phyloP scores from a whole-genome alignment of 2,888 invertebrate species.

The Meiosimyza decipiens region DNA sequence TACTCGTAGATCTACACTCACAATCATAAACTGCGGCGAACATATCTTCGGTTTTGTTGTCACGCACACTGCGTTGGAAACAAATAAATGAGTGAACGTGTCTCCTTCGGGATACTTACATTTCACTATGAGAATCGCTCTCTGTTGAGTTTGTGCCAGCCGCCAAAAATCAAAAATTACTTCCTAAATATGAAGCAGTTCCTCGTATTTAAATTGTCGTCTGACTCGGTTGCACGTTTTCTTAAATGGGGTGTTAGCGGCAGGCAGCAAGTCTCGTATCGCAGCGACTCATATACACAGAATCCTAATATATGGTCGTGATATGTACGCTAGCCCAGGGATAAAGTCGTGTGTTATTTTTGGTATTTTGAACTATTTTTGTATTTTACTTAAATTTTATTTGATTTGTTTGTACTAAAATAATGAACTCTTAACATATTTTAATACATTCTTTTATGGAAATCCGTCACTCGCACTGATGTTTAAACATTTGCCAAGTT shows the following conservation, averaged over 20 bases:
- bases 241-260: background rate
- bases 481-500: background rate
- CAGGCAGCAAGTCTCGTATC: slow-evolving; percentile 6
- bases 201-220: slow-evolving; percentile 5
- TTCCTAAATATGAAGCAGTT: background rate
- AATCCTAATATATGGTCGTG: slow-evolving; percentile 38
- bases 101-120: slow-evolving; percentile 6
- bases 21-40: background rate
- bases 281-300: slow-evolving; percentile 9
- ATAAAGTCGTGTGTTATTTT: slow-evolving; percentile 53
- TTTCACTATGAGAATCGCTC: background rate
- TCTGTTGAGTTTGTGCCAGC: background rate
- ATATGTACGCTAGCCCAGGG: slow-evolving; percentile 49
- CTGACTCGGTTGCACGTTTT: background rate
- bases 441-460: slow-evolving; percentile 38
- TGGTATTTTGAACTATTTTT: slow-evolving; percentile 58
- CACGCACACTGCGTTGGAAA: background rate
- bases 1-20: too few relatives aligned
- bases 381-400: slow-evolving; percentile 49
- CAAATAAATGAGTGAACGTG: background rate
- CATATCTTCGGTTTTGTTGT: background rate
- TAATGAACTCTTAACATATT: slow-evolving; percentile 36
- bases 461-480: background rate
- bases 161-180: background rate
- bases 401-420: slow-evolving; percentile 38